Evolutionary conservation across 2,113 vertebrate species (phyloP), one percentile per base, ranked within the genome.

Genomic region (Choloepus hoffmanni): DNA sequence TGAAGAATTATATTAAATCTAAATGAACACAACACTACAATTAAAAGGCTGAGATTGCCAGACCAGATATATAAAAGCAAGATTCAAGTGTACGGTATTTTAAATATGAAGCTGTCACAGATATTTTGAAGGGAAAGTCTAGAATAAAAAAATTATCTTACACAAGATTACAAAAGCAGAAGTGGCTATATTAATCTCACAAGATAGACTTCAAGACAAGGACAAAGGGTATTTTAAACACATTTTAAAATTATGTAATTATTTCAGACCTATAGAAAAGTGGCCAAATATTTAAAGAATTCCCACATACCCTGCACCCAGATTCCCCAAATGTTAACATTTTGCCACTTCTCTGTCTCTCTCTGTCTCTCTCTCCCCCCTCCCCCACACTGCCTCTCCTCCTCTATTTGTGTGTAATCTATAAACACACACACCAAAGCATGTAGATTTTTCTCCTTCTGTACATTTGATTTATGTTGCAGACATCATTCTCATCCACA

Each of bases 1-100:
- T 86, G 73, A 96, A 90, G 95, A 89, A 79, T 92, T 88, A 88
- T 85, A 88, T 85, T 78, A 94, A 89, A 60, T 91, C 78, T 89
- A 96, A 93, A 86, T 86, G 53, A 94, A 93, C 28, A 68, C 78
- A 85, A 36, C 55, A n/a, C 58, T 83, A 79, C 58, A 91, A 96
- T 90, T 58, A 97, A 97, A 92, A 95, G 33, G 2, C 19, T 95
- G 63, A 78, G 58, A 76, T 70, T 67, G 30, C 77, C 72, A 95
- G 73, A 78, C 12, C 50, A 92, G 74, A 84, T 76, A 91, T 65
- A 33, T 58, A 86, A 76, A 96, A 83, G 16, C 30, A 85, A 90
- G 45, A 30, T 18, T 26, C 7, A 45, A 72, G 43, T 73, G 21
- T n/a, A 3, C 87, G 16, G 5, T 55, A 45, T 40, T 79, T 95